Percentiles rank a stretch among this genome's conserved stretches.
These are phyloP conservation scores for Macroramphosus scolopax DNA, from an alignment of 2,797 vertebrate genomes.

Conservation along the genomic window DNA sequence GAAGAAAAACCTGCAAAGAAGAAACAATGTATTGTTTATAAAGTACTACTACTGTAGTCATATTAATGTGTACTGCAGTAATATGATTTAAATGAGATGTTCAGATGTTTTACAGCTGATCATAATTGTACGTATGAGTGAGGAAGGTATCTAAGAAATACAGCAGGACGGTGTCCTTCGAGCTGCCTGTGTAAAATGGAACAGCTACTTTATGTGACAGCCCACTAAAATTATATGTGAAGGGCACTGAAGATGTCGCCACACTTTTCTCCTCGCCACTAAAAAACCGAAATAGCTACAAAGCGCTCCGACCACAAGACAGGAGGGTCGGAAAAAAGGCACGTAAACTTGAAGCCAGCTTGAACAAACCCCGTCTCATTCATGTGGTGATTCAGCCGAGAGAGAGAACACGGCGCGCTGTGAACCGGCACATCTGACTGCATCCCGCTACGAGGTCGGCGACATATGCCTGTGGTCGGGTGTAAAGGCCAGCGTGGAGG, in stretches of 20 bases:
- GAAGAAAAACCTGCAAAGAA: too few species aligned
- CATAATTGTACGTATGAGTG: neutral
- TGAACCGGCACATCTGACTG: conserved; percentile 8
- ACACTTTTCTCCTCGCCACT: conserved; percentile 20
- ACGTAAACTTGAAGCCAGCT: conserved; percentile 32
- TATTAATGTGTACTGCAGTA: too few species aligned
- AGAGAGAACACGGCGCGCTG: conserved; percentile 11
- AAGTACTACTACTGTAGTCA: too few species aligned
- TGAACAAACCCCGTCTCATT: conserved; percentile 24
- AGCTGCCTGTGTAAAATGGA: conserved; percentile 37
- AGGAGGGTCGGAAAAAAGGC: conserved; percentile 16
- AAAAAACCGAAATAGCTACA: conserved; percentile 46
- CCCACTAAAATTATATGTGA: conserved; percentile 40
- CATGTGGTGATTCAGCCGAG: conserved; percentile 29
- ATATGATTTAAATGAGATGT: too few species aligned
- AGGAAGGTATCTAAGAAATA: conserved; percentile 1
- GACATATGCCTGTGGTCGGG: neutral
- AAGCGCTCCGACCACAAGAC: conserved; percentile 42
- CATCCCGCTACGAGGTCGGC: conserved; percentile 1
- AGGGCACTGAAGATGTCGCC: conserved; percentile 36
- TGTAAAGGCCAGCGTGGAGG: conserved; percentile 9
- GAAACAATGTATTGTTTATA: too few species aligned
- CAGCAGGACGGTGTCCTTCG: conserved; percentile 1
- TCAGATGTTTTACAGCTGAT: neutral
- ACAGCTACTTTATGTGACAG: conserved; percentile 30